Percentiles rank a stretch among this genome's conserved stretches.
phyloP scores from a whole-genome alignment of 1,140 invertebrate genomes.

The Rhyzopertha dominica region DNA sequence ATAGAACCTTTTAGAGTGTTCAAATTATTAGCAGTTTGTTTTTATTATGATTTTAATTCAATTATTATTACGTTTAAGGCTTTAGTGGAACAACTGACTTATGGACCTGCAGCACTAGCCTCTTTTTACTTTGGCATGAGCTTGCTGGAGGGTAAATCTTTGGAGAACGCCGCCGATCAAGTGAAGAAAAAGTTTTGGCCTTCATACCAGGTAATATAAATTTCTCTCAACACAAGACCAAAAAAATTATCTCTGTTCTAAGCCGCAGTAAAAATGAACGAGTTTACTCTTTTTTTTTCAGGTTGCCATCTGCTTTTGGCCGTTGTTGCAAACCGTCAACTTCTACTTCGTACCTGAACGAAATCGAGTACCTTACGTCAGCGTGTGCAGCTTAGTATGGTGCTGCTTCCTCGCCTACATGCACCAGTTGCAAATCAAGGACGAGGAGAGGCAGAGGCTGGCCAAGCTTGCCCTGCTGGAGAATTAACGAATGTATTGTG shows the following conservation, averaged over 20 bases:
- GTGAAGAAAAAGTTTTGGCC: constrained; percentile 71
- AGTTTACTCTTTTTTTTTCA: constrained; percentile 43
- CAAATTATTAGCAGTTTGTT: constrained; percentile 1
- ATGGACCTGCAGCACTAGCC: constrained; percentile 71
- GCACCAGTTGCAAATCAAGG: constrained; percentile 63
- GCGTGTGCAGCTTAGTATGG: constrained; percentile 77
- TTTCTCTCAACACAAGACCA: not conserved
- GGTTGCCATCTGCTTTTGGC: constrained; percentile 77
- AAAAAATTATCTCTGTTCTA: not conserved
- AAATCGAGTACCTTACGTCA: constrained; percentile 79
- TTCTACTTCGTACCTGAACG: constrained; percentile 70
- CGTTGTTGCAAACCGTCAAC: constrained; percentile 75
- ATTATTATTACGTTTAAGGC: constrained; percentile 54
- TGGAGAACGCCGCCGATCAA: constrained; percentile 62
- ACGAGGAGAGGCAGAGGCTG: constrained; percentile 31
- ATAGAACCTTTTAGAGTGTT: constrained; percentile 4
- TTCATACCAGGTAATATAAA: constrained; percentile 66
- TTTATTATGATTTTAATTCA: constrained; percentile 2
- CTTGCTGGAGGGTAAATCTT: constrained; percentile 65
- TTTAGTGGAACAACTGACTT: constrained; percentile 73
- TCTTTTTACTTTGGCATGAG: constrained; percentile 80
- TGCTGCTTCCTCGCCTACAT: constrained; percentile 81
- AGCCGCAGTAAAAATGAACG: no score
- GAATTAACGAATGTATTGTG: no score
- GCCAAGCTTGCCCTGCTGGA: no score